Conservation (phyloP, 2,888 invertebrate genomes). For the Diloba caeruleocephala region DNA sequence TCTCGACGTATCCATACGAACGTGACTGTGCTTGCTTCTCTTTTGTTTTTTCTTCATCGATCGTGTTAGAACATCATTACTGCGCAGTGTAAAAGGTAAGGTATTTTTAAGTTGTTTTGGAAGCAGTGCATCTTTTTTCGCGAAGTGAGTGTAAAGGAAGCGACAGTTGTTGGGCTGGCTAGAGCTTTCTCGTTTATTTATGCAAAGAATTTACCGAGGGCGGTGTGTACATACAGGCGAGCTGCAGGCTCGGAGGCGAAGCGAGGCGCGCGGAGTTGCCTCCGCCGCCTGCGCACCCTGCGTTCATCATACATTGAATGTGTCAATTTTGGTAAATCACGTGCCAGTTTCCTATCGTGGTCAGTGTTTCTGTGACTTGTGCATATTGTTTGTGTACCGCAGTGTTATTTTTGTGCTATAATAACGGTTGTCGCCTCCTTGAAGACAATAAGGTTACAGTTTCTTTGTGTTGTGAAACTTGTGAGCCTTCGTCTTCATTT, state of each 20-base stretch:
- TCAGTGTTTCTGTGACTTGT: conserved; percentile 77
- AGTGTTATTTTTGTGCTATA: conserved; percentile 63
- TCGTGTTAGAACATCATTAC: conserved; percentile 85
- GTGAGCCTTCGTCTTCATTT: conserved; percentile 64
- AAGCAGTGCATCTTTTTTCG: conserved; percentile 76
- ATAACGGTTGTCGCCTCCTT: conserved; percentile 55
- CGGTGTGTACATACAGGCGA: conserved; percentile 81
- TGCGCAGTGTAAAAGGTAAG: conserved; percentile 87
- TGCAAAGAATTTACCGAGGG: conserved; percentile 88
- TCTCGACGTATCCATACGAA: conserved; percentile 84
- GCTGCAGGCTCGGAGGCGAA: conserved; percentile 79
- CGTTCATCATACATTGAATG: conserved; percentile 63
- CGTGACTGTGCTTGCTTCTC: conserved; percentile 85
- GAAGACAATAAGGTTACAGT: conserved; percentile 67
- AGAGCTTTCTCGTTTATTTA: conserved; percentile 86
- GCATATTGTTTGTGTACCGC: conserved; percentile 72
- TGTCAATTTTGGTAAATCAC: conserved; percentile 78
- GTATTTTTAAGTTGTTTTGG: conserved; percentile 77
- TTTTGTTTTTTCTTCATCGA: conserved; percentile 83
- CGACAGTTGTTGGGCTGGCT: conserved; percentile 62
- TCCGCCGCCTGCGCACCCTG: conserved; percentile 83
- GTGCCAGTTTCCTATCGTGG: conserved; percentile 63
- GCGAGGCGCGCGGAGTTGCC: conserved; percentile 79
- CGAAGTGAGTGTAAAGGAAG: conserved; percentile 74
- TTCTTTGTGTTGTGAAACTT: conserved; percentile 79